These are phyloP conservation scores for Crocodylus rhombifer DNA, from an alignment of 2,797 vertebrate species.

Conservation along the genomic window DNA sequence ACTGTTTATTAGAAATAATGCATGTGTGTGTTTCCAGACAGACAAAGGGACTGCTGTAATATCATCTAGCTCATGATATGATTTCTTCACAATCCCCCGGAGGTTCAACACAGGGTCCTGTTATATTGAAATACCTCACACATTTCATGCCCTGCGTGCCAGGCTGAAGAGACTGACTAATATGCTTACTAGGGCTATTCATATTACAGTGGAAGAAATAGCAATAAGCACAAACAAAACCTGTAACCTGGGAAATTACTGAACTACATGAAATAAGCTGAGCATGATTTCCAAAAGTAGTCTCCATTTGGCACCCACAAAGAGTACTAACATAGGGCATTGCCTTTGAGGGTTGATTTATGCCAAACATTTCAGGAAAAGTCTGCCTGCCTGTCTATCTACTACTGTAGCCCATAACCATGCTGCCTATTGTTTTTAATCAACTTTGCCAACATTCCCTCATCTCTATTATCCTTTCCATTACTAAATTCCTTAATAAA, in stretches of 20 bases:
- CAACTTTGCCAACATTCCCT: neutral
- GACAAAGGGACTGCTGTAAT: neutral
- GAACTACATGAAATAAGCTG: neutral
- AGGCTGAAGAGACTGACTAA: neutral
- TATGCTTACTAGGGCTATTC: neutral
- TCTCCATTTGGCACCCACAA: neutral
- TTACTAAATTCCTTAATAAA: neutral
- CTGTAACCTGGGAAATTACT: neutral
- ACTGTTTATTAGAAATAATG: slow-evolving; percentile 44
- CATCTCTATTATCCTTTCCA: neutral
- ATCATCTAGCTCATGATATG: neutral
- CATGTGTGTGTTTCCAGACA: slow-evolving; percentile 29
- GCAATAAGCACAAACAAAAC: neutral
- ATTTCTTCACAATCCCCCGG: neutral
- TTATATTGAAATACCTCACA: neutral
- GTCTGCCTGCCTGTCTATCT: neutral
- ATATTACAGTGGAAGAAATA: neutral
- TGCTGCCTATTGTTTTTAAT: neutral
- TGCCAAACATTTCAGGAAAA: neutral
- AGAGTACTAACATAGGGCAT: neutral
- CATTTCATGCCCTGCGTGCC: neutral
- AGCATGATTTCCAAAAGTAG: neutral
- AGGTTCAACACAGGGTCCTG: neutral
- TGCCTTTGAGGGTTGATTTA: neutral
- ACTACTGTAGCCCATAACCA: neutral